Conservation (phyloP, 2,113 vertebrate species). For the Rana temporaria region DNA sequence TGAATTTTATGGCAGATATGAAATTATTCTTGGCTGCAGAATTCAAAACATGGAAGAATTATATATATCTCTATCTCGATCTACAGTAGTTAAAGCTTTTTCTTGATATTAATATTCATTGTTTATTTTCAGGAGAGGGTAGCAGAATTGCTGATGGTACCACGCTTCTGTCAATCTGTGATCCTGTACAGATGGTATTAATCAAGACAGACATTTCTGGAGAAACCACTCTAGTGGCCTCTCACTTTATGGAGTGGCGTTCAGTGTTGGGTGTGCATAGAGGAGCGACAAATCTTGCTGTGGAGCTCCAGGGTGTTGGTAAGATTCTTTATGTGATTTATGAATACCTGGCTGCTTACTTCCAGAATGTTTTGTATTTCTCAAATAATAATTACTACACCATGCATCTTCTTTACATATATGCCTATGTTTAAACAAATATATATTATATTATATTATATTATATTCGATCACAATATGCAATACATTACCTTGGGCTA, state of each 20-base stretch:
- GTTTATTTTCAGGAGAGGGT: constrained; percentile 78
- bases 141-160: constrained; percentile 91
- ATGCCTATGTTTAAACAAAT: not conserved
- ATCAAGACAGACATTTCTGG: constrained; percentile 88
- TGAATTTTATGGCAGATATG: no score
- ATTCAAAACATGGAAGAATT: no score
- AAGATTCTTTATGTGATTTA: constrained; percentile 56
- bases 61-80: no score
- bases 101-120: no score
- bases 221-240: constrained; percentile 89
- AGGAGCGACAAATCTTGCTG: constrained; percentile 79
- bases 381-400: no score
- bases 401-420: not conserved
- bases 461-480: no score
- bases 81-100: no score
- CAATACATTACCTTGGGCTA: no score
- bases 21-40: no score
- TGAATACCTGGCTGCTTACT: no score
- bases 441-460: no score
- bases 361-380: no score
- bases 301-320: constrained; percentile 97
- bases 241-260: constrained; percentile 95
- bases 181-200: constrained; percentile 92
- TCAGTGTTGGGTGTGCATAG: constrained; percentile 83
- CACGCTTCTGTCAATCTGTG: constrained; percentile 91